These are phyloP conservation scores for Calonectris borealis DNA, from an alignment of 2,113 vertebrate genomes.

Conservation along the genomic window DNA sequence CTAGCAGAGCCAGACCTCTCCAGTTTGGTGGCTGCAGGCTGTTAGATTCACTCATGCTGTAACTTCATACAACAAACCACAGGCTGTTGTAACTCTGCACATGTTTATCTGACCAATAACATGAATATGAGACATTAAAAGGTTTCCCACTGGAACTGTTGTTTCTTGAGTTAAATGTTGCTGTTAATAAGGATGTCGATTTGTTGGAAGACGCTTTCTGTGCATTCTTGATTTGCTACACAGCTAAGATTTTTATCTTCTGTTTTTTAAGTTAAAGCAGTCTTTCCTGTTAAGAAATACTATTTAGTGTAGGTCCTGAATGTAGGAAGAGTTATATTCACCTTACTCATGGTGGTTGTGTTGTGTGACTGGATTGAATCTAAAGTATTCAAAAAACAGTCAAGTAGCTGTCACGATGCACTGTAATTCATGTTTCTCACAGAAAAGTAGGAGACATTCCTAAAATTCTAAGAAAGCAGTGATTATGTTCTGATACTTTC, in stretches of 20 bases:
- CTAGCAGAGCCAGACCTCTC: background rate
- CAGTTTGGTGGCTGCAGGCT: background rate
- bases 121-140: background rate
- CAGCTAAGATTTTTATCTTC: background rate
- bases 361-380: background rate
- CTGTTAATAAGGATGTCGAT: background rate
- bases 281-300: background rate
- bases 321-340: background rate
- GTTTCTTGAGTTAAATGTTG: background rate
- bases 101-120: background rate
- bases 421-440: background rate
- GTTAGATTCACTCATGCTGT: background rate
- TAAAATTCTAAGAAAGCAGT: background rate
- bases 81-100: background rate
- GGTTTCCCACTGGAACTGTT: background rate
- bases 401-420: background rate
- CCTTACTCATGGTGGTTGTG: background rate
- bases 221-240: background rate
- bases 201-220: background rate
- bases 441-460: background rate
- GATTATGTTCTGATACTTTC: background rate
- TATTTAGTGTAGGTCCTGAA: background rate
- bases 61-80: background rate
- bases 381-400: background rate
- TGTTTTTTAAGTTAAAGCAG: background rate